Conservation (phyloP, 37 sponge, comb jelly and placozoan species). For the Crambe crambe region DNA sequence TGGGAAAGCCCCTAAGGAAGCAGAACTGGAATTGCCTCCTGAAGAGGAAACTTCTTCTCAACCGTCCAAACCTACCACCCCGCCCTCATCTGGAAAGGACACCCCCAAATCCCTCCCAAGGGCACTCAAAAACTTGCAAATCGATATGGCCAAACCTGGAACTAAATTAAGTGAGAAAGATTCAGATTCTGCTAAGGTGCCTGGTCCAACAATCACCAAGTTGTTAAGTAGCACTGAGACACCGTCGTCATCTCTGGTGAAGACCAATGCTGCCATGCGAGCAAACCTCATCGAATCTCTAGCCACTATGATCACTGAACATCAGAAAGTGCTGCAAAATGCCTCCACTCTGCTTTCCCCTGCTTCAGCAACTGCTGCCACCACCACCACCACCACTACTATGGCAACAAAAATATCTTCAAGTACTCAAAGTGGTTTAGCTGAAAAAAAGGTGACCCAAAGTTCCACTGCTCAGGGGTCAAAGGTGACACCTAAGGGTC, state of each 20-base stretch:
- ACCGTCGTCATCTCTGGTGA: background rate
- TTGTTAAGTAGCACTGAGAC: background rate
- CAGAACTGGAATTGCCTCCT: background rate
- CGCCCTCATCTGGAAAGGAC: background rate
- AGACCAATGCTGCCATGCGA: background rate
- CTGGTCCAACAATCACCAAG: background rate
- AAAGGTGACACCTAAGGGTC: background rate
- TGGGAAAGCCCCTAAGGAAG: slow-evolving; percentile 19
- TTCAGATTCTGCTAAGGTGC: background rate
- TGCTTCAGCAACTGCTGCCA: background rate
- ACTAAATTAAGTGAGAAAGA: slow-evolving; percentile 11
- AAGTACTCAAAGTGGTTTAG: background rate
- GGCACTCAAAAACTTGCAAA: slow-evolving; percentile 50
- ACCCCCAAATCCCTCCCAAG: slow-evolving; percentile 3
- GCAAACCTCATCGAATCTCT: background rate
- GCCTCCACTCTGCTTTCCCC: background rate
- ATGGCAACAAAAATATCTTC: background rate
- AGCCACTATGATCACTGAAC: background rate
- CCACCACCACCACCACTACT: background rate
- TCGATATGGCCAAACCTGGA: slow-evolving; percentile 52
- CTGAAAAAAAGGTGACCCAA: background rate
- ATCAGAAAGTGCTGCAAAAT: background rate
- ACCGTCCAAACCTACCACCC: background rate
- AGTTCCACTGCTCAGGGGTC: background rate
- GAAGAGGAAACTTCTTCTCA: background rate